These are phyloP conservation scores for Eufriesea mexicana DNA, from an alignment of 1,140 invertebrate species.

Conservation along the genomic window DNA sequence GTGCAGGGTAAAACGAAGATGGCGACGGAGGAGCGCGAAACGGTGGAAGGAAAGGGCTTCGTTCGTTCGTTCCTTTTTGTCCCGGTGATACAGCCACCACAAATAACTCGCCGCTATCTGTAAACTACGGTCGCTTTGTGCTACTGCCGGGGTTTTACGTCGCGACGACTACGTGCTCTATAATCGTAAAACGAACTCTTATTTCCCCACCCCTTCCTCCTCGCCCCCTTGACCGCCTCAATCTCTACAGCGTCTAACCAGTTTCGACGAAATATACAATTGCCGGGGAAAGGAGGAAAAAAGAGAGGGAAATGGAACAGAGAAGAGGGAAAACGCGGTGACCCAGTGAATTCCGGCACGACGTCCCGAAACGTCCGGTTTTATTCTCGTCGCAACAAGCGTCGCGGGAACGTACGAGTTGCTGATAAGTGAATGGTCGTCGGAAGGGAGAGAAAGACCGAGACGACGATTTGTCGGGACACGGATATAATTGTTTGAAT, in stretches of 20 bases:
- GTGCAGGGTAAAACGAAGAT: neutral
- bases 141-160: slow-evolving; percentile 47
- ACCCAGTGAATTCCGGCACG: slow-evolving; percentile 23
- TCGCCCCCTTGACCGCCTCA: neutral
- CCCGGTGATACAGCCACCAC: slow-evolving; percentile 53
- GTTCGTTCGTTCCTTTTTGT: slow-evolving; percentile 51
- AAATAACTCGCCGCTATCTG: slow-evolving; percentile 66
- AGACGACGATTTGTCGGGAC: neutral
- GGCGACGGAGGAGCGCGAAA: neutral
- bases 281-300: neutral
- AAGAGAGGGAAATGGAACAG: no score
- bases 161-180: slow-evolving; percentile 55
- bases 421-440: slow-evolving; percentile 1
- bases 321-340: neutral
- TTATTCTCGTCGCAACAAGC: slow-evolving; percentile 1
- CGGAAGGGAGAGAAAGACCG: neutral
- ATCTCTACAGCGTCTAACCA: slow-evolving; percentile 3
- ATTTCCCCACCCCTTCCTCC: slow-evolving; percentile 33
- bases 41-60: slow-evolving; percentile 4
- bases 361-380: slow-evolving; percentile 5
- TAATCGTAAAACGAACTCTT: slow-evolving; percentile 55
- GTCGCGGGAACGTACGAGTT: neutral
- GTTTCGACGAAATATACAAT: slow-evolving; percentile 3
- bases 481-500: neutral
- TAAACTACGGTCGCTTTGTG: slow-evolving; percentile 64